Evolutionary conservation across 2,797 vertebrate species (phyloP), one percentile per base, ranked within the genome.

Genomic region (Dromococcyx pavoninus): DNA sequence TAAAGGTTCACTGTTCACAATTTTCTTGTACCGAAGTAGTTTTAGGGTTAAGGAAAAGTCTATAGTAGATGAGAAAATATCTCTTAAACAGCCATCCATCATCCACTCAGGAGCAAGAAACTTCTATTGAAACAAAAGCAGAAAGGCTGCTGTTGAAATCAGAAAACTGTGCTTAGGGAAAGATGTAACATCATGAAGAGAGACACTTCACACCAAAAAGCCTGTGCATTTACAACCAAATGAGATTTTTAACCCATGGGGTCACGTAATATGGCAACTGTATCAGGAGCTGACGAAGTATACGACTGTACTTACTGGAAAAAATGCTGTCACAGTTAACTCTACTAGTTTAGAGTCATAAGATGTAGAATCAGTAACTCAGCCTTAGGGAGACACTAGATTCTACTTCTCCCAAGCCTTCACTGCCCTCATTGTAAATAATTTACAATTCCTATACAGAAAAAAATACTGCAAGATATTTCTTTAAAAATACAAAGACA

Each of bases 361-460:
- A 65, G 71, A 70, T 37, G 32, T 72, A 32, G 69, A 89, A 84
- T 76, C 46, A 60, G 66, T 81, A 89, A 74, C 46, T 50, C 17
- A 37, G 62, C 48, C 79, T 78, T 41, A 89, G 76, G 65, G 91
- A 94, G 87, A 81, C 82, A 84, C 35, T 57, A 54, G 14, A 76
- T 84, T 88, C 62, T 70, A 7, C 23, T 81, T 79, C 94, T 95
- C 93, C 85, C 94, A 94, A 67, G 92, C 28, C 69, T 91, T 91
- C 70, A 60, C 13, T 84, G 35, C 44, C 58, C 56, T 84, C 27
- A 33, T 48, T 61, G 75, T 91, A 94, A 95, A 93, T 95, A 50
- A 96, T 93, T 95, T 86, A 93, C 84, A 78, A 72, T 27, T 33
- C 24, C 54, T 58, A 41, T 41, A 30, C 35, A 80, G 39, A 65